Percentiles rank a stretch among this genome's conserved stretches.
phyloP scores from a whole-genome alignment of 30 jellyfish, hydroid and myxozoan genomes.

The Morbakka virulenta region DNA sequence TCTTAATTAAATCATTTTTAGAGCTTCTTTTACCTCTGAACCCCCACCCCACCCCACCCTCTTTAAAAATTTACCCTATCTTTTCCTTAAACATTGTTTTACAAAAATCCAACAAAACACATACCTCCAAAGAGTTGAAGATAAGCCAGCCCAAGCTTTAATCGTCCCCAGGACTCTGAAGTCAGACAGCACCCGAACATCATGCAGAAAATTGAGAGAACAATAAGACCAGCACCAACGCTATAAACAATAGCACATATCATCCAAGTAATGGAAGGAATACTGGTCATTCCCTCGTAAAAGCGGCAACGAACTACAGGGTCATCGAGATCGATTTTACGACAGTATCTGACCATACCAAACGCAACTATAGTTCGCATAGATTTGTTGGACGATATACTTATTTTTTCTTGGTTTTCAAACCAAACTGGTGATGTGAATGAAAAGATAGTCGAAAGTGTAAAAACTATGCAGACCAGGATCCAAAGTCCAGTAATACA shows the following conservation, averaged over 20 bases:
- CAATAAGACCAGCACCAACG: conserved; percentile 57
- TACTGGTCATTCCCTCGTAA: conserved; percentile 53
- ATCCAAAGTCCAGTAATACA: conserved; percentile 73
- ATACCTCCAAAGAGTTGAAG: conserved; percentile 85
- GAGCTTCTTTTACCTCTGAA: too few relatives aligned
- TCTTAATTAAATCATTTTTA: too few relatives aligned
- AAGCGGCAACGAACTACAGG: conserved; percentile 59
- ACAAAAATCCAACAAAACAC: too few relatives aligned
- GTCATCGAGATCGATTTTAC: conserved; percentile 35
- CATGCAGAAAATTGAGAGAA: conserved; percentile 53
- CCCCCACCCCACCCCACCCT: too few relatives aligned
- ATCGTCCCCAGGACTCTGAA: conserved; percentile 66
- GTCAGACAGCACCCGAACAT: conserved; percentile 61
- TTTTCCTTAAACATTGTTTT: too few relatives aligned
- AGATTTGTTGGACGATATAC: conserved; percentile 8
- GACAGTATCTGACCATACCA: conserved; percentile 80
- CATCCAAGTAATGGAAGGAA: conserved; percentile 86
- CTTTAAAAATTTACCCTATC: too few relatives aligned
- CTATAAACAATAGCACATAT: conserved; percentile 71
- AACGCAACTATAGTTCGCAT: conserved; percentile 36
- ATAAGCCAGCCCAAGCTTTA: conserved; percentile 72
- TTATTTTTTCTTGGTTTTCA: conserved; percentile 42
- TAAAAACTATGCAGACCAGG: conserved; percentile 45
- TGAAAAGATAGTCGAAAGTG: conserved; percentile 55
- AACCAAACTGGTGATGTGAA: conserved; percentile 89